Percentiles rank a stretch among this genome's conserved stretches.
Evolutionary conservation across 2,888 invertebrate genomes (phyloP).

Genomic region (Osmoderma eremita): DNA sequence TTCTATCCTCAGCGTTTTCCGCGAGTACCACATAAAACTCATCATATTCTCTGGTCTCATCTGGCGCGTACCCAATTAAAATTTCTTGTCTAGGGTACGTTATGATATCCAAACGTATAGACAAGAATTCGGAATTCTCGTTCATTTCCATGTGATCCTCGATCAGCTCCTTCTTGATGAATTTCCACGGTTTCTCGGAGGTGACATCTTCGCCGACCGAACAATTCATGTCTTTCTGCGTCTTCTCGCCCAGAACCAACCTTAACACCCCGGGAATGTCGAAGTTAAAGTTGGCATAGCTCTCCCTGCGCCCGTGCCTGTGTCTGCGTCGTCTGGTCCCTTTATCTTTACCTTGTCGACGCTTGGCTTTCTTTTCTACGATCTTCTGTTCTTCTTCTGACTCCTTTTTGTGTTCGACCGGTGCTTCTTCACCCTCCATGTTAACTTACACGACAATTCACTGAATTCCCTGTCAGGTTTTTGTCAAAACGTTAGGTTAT

Average conservation of each 20-base stretch:
- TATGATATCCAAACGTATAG: slow-evolving; percentile 60
- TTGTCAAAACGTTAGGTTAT: slow-evolving; percentile 26
- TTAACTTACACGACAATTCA: not conserved
- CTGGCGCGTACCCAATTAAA: slow-evolving; percentile 75
- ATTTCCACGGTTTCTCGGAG: slow-evolving; percentile 79
- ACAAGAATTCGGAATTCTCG: slow-evolving; percentile 65
- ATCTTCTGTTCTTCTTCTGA: not conserved
- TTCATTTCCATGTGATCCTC: slow-evolving; percentile 71
- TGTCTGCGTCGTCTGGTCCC: slow-evolving; percentile 13
- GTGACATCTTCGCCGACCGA: slow-evolving; percentile 76
- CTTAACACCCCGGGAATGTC: slow-evolving; percentile 69
- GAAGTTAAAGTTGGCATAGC: slow-evolving; percentile 55
- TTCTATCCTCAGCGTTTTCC: slow-evolving; percentile 66
- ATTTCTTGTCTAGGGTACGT: slow-evolving; percentile 63
- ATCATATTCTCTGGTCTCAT: slow-evolving; percentile 70
- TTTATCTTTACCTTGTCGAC: slow-evolving; percentile 1
- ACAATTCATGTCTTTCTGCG: slow-evolving; percentile 71
- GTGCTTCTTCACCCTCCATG: slow-evolving; percentile 7
- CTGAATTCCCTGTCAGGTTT: not conserved
- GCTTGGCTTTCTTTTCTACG: not conserved
- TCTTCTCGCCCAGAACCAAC: slow-evolving; percentile 58
- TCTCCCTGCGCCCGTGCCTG: slow-evolving; percentile 45
- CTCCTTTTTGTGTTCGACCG: not conserved
- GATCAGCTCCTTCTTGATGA: slow-evolving; percentile 70
- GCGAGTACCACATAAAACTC: slow-evolving; percentile 78